phyloP scores from a whole-genome alignment of 1,140 invertebrate species.

The Whitmania pigra region DNA sequence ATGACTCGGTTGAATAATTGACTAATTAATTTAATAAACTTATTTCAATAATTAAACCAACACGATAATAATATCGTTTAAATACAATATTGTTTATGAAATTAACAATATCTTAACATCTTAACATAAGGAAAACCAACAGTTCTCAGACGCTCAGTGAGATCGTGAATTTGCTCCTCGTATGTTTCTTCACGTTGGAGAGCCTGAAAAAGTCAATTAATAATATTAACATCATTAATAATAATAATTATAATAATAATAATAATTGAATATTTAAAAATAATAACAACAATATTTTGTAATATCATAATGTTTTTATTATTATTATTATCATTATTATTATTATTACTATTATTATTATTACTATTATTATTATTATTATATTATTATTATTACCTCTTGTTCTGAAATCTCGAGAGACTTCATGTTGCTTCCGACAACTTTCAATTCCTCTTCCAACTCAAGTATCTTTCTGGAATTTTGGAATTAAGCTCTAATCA shows the following conservation, averaged over 20 bases:
- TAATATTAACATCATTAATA: too few species aligned
- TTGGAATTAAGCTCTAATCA: too few species aligned
- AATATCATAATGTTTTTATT: too few species aligned
- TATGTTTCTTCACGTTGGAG: constrained; percentile 99
- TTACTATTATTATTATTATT: neutral
- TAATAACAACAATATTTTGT: too few species aligned
- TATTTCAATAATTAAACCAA: neutral
- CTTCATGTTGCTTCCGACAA: constrained; percentile 99
- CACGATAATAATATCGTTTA: too few species aligned
- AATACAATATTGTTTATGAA: too few species aligned
- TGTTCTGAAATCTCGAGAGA: constrained; percentile 98
- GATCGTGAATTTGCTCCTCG: constrained; percentile 98
- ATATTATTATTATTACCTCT: constrained; percentile 59
- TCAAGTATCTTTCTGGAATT: constrained; percentile 88
- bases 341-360: neutral
- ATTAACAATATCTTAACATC: too few species aligned
- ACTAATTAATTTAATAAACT: constrained; percentile 1
- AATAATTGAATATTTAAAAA: too few species aligned
- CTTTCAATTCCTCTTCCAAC: constrained; percentile 95
- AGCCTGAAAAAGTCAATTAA: constrained; percentile 52
- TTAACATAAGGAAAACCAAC: constrained; percentile 29
- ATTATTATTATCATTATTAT: neutral
- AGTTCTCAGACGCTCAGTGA: constrained; percentile 76
- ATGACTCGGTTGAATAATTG: neutral
- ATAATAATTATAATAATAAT: too few species aligned